Conservation (phyloP, 2,888 invertebrate species). For the Strigamia crassipes region DNA sequence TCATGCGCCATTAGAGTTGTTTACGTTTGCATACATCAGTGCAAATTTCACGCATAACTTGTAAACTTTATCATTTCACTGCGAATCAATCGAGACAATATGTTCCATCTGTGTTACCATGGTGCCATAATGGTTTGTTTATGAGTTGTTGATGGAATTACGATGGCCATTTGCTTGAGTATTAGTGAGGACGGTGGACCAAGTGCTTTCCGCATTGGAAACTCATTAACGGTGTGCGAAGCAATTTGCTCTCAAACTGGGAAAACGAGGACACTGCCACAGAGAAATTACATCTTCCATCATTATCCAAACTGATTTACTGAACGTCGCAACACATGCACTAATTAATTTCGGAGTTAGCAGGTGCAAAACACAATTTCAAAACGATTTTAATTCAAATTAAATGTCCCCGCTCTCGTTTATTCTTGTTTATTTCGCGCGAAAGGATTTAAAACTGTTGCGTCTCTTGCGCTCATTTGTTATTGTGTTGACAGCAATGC, state of each 20-base stretch:
- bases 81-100: neutral
- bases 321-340: neutral
- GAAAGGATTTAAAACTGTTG: conserved; percentile 7
- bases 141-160: conserved; percentile 17
- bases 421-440: neutral
- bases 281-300: neutral
- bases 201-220: conserved; percentile 13
- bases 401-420: neutral
- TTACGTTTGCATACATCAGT: neutral
- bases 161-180: conserved; percentile 27
- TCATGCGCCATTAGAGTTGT: no score
- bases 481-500: no score
- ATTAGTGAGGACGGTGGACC: neutral
- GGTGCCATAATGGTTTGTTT: conserved; percentile 24
- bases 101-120: neutral
- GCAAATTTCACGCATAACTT: neutral
- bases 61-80: neutral
- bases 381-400: neutral
- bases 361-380: conserved; percentile 16
- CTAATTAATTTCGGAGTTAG: conserved; percentile 17
- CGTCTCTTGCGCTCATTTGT: neutral
- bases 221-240: conserved; percentile 19
- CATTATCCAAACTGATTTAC: conserved; percentile 14
- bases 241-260: neutral
- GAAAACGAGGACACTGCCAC: neutral